Percentiles rank a stretch among this genome's conserved stretches.
Evolutionary conservation across 92 coral and sea anemone genomes (phyloP).

Genomic region (Paramuricea clavata): DNA sequence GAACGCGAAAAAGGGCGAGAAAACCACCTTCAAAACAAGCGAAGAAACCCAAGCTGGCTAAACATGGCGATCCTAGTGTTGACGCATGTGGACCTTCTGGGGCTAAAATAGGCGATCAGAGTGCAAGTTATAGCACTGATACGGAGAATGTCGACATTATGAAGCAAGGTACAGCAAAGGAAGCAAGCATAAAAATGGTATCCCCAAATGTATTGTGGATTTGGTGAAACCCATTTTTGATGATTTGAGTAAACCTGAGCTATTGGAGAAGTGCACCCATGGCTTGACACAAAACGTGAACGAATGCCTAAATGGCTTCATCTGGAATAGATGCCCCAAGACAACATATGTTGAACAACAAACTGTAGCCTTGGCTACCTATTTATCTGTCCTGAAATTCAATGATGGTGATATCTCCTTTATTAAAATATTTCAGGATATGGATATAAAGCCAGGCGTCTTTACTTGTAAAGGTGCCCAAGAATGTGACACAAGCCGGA

Average conservation of each 20-base stretch:
- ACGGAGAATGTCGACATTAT: neutral
- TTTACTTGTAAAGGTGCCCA: neutral
- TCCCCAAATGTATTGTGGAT: neutral
- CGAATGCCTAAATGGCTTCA: constrained; percentile 13
- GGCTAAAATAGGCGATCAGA: neutral
- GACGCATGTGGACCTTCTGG: neutral
- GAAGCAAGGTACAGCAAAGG: neutral
- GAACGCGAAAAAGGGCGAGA: constrained; percentile 1
- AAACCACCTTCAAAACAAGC: constrained; percentile 6
- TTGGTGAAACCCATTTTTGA: constrained; percentile 15
- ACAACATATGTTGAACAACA: neutral
- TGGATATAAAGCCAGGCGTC: neutral
- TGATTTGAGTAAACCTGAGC: constrained; percentile 19
- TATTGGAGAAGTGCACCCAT: constrained; percentile 7
- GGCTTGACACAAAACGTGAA: constrained; percentile 14
- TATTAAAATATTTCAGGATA: neutral
- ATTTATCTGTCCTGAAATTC: neutral
- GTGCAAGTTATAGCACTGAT: neutral
- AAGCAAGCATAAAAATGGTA: constrained; percentile 6
- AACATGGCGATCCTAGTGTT: neutral
- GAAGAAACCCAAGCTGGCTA: neutral
- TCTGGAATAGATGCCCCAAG: constrained; percentile 35
- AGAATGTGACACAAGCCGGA: neutral
- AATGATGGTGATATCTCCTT: neutral
- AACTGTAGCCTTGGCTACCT: neutral